A percentile compares a stretch with the other conserved stretches of the same genome.
phyloP scores from a whole-genome alignment of 2,113 vertebrate genomes.

The Raphicerus campestris region DNA sequence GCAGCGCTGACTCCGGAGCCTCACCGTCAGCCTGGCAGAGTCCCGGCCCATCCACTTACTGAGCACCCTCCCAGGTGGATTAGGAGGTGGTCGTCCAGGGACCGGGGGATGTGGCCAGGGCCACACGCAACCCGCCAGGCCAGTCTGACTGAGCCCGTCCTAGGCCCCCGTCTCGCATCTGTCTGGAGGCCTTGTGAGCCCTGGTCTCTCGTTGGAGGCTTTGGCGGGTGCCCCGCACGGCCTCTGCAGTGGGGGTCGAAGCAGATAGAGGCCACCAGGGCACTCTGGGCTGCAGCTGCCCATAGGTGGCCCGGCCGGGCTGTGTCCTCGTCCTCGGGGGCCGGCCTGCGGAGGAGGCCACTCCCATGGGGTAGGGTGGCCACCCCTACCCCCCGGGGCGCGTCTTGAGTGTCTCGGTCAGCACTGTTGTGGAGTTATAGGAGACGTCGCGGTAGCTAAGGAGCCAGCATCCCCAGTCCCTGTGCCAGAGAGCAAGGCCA shows the following conservation, averaged over 20 bases:
- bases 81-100: rapidly evolving
- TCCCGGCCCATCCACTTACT: rapidly evolving
- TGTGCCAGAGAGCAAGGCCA: neutral
- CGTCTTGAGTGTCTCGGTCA: rapidly evolving
- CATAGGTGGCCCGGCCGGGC: rapidly evolving
- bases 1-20: rapidly evolving
- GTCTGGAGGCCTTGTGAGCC: neutral
- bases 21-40: neutral
- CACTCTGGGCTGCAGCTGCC: neutral
- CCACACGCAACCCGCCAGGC: rapidly evolving
- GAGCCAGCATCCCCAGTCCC: neutral
- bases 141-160: neutral
- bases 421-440: neutral
- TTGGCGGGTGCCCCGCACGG: rapidly evolving
- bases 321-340: rapidly evolving
- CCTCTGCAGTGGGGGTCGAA: rapidly evolving
- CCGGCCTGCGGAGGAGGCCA: neutral
- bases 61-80: rapidly evolving
- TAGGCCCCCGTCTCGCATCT: rapidly evolving
- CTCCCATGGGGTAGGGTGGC: too few species aligned
- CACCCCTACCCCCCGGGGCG: neutral
- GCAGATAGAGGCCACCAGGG: rapidly evolving
- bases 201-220: neutral
- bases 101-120: neutral
- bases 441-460: rapidly evolving